A percentile compares a stretch with the other conserved stretches of the same genome.
These are phyloP conservation scores for Cistogaster globosa DNA, from an alignment of 2,888 invertebrate species.

Conservation along the genomic window DNA sequence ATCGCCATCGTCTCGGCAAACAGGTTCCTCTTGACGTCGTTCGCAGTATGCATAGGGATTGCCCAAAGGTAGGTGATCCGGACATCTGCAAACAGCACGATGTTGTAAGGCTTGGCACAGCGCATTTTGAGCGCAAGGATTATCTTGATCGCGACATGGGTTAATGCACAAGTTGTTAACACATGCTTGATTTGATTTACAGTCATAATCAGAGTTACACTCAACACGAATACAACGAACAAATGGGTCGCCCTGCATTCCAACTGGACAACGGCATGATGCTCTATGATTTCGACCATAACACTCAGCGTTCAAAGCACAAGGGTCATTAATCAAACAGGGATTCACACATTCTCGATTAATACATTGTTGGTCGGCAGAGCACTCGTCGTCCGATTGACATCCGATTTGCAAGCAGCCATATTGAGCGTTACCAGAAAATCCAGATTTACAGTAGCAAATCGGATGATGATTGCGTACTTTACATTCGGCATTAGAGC, in stretches of 20 bases:
- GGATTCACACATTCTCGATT: constrained; percentile 92
- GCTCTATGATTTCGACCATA: constrained; percentile 91
- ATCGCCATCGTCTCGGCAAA: constrained; percentile 90
- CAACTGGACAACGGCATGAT: constrained; percentile 90
- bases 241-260: constrained; percentile 91
- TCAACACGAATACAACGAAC: constrained; percentile 90
- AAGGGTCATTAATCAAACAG: constrained; percentile 90
- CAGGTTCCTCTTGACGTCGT: constrained; percentile 84
- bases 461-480: constrained; percentile 93
- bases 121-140: constrained; percentile 93
- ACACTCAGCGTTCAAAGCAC: constrained; percentile 93
- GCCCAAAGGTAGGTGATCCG: constrained; percentile 89
- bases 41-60: constrained; percentile 91
- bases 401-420: constrained; percentile 93
- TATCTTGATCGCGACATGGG: constrained; percentile 87
- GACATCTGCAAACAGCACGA: constrained; percentile 91
- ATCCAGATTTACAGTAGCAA: constrained; percentile 92
- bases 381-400: constrained; percentile 91
- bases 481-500: constrained; percentile 91
- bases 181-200: constrained; percentile 90
- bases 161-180: constrained; percentile 89
- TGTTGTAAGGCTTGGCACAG: constrained; percentile 92
- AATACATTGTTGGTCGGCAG: constrained; percentile 91
- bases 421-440: constrained; percentile 92
- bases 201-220: constrained; percentile 91